These are phyloP conservation scores for Ramazzottius varieornatus DNA, from an alignment of 2,888 invertebrate species.

Conservation along the genomic window DNA sequence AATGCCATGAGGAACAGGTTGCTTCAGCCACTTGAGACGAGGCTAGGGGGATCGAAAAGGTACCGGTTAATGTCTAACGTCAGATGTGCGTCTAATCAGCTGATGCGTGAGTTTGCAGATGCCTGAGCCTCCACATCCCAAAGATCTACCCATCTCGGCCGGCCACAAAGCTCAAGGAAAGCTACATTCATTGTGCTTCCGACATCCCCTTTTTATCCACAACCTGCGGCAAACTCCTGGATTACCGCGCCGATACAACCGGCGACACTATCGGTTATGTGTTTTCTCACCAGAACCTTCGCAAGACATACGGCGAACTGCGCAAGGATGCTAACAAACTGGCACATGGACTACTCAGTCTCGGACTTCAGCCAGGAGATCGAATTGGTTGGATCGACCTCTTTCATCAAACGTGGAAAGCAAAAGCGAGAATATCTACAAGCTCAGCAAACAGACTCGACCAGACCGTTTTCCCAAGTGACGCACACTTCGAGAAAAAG, in stretches of 20 bases:
- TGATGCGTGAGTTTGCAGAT: too few species aligned
- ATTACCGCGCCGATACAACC: neutral
- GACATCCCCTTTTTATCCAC: neutral
- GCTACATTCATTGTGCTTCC: neutral
- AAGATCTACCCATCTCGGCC: neutral
- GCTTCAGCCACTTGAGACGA: too few species aligned
- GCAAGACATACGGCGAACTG: neutral
- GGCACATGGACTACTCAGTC: slow-evolving; percentile 17
- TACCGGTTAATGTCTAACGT: too few species aligned
- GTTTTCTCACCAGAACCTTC: neutral
- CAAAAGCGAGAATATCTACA: too few species aligned
- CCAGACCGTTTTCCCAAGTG: too few species aligned
- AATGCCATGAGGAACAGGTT: too few species aligned
- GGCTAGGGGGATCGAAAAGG: too few species aligned
- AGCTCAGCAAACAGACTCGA: too few species aligned
- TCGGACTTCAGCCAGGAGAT: slow-evolving; percentile 20
- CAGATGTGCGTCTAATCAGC: too few species aligned
- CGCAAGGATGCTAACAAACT: slow-evolving; percentile 13
- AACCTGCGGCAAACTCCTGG: neutral
- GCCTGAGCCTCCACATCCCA: neutral
- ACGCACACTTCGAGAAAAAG: too few species aligned
- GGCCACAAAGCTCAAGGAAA: neutral
- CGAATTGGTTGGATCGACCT: slow-evolving; percentile 16
- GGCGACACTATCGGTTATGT: neutral
- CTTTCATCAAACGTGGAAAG: too few species aligned